Conservation (phyloP, 2,888 invertebrate genomes). For the Cerceris ruficornis region DNA sequence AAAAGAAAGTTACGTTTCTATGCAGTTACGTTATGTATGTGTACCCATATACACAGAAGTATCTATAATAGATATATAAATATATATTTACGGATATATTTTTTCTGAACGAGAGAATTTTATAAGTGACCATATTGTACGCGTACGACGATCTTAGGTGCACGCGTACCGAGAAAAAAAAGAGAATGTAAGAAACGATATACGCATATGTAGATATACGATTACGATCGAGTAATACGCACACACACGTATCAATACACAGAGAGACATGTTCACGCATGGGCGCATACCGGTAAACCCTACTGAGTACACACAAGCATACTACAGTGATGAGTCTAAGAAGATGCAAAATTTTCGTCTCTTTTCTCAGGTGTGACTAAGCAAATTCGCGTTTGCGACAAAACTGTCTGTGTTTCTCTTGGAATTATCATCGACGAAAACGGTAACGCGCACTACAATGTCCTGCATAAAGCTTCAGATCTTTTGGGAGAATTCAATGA, state of each 20-base stretch:
- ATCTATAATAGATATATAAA: slow-evolving; percentile 28
- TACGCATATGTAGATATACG: slow-evolving; percentile 47
- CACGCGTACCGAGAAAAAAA: slow-evolving; percentile 35
- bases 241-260: slow-evolving; percentile 13
- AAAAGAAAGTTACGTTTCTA: slow-evolving; percentile 37
- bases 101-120: slow-evolving; percentile 68
- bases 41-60: slow-evolving; percentile 34
- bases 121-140: slow-evolving; percentile 69
- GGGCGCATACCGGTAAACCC: too few species aligned
- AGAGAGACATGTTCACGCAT: not conserved
- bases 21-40: slow-evolving; percentile 51
- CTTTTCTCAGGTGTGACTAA: too few species aligned
- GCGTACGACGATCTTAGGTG: not conserved
- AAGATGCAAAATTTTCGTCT: too few species aligned
- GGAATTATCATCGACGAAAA: too few species aligned
- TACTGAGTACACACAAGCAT: too few species aligned
- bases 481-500: too few species aligned
- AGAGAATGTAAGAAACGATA: slow-evolving; percentile 47
- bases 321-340: too few species aligned
- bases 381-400: too few species aligned
- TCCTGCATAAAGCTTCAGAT: too few species aligned
- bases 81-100: slow-evolving; percentile 52
- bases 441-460: too few species aligned
- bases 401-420: too few species aligned
- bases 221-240: slow-evolving; percentile 10